Conservation (phyloP, 2,797 vertebrate genomes). For the Chrosomus eos region DNA sequence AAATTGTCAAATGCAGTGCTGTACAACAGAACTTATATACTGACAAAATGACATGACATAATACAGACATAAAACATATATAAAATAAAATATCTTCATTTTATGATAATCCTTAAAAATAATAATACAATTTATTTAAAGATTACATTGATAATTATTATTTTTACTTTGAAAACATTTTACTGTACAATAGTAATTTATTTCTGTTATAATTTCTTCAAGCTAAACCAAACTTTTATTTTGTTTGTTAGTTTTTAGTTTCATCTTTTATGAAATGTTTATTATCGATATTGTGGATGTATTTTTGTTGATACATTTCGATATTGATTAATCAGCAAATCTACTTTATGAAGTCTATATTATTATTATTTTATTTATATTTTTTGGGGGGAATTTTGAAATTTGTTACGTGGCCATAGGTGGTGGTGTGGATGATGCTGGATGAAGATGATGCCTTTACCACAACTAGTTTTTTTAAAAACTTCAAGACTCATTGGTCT, state of each 20-base stretch:
- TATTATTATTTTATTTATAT: no score
- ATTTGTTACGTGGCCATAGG: not conserved
- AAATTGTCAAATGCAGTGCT: not conserved
- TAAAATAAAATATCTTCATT: no score
- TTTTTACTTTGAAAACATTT: not conserved
- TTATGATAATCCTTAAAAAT: no score
- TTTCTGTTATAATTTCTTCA: conserved; percentile 6
- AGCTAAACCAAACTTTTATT: not conserved
- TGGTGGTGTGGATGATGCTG: not conserved
- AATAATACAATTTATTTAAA: no score
- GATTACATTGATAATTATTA: not conserved
- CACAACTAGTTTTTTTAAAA: not conserved
- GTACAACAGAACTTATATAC: not conserved
- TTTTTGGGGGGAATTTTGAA: not conserved
- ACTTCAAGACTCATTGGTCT: conserved; percentile 6
- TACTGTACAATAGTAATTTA: not conserved
- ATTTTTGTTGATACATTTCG: not conserved
- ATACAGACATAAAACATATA: no score
- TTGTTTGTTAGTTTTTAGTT: not conserved
- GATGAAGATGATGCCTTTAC: not conserved
- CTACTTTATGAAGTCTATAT: not conserved
- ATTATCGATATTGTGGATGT: not conserved
- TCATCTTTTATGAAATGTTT: not conserved
- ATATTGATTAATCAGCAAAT: no score
- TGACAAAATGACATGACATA: no score